Evolutionary conservation across 1,140 invertebrate genomes (phyloP), one percentile per base, ranked within the genome.

Genomic region (Papilio polytes): DNA sequence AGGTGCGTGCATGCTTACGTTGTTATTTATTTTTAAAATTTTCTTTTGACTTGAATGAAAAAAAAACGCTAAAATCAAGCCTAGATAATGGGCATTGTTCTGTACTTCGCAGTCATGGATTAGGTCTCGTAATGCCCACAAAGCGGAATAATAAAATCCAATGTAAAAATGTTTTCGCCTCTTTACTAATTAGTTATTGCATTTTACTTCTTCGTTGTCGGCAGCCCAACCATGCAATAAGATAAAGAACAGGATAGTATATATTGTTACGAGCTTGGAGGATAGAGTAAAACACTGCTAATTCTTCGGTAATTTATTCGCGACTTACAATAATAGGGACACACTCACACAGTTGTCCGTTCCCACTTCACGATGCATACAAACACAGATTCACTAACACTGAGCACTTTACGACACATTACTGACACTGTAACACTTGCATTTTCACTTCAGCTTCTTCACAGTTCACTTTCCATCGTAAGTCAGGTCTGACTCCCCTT

Each of bases 11-110:
- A 72, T 36, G 74, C 73, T 59, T 31, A 72, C 44, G 36, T 76
- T 82, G 73, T 74, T 72, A 85, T 87, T 90, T 88, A 87, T 88
- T 87, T 88, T 83, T 87, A 78, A 85, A 85, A 84, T 85, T 41
- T 66, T 20, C 74, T 78, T 81, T 76, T 74, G 80, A 81, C 74
- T 84, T 77, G 18, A 44, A 26, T 53, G 26, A 77, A 83, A 83
- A 85, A 83, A 85, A 83, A 80, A 81, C 80, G 79, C 78, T 59
- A 84, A 87, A 89, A 85, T 80, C 83, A 83, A n/a, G 20, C 56
- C 74, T 78, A 78, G 74, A 78, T 78, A 78, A 78, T 78, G 74
- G 44, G 82, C 85, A 90, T 90, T 89, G 89, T 90, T 90, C 87
- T 87, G 82, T 13, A 41, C 53, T 63, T 63, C 36, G 56, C n/a